Conservation (phyloP, 92 coral and sea anemone species). For the Epizoanthus illoricatus region DNA sequence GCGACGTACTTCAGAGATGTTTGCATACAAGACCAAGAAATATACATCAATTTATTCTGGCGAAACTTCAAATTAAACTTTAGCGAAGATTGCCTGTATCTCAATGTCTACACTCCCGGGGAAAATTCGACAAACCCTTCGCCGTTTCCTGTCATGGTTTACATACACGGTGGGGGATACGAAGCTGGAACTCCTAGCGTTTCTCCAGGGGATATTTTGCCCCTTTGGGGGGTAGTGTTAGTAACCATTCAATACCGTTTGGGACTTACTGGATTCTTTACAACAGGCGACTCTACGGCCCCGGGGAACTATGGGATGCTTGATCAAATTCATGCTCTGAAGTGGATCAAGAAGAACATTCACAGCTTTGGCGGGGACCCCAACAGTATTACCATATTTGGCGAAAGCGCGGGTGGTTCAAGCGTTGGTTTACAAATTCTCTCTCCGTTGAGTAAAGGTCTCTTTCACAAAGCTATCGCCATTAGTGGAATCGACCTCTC, state of each 20-base stretch:
- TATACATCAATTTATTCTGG: slow-evolving; percentile 77
- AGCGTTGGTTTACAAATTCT: slow-evolving; percentile 74
- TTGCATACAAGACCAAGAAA: slow-evolving; percentile 63
- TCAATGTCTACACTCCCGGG: slow-evolving; percentile 69
- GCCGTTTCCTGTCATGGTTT: slow-evolving; percentile 78
- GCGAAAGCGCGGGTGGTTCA: slow-evolving; percentile 90
- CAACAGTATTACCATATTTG: slow-evolving; percentile 78
- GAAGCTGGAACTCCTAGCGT: slow-evolving; percentile 81
- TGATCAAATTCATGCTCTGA: slow-evolving; percentile 79
- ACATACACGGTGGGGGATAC: slow-evolving; percentile 89
- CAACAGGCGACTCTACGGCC: slow-evolving; percentile 71
- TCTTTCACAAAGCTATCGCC: slow-evolving; percentile 78
- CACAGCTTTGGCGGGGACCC: slow-evolving; percentile 73
- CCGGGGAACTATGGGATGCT: slow-evolving; percentile 89
- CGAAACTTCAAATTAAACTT: slow-evolving; percentile 18
- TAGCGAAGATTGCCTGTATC: slow-evolving; percentile 60
- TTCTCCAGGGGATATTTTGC: slow-evolving; percentile 81
- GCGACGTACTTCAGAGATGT: slow-evolving; percentile 68
- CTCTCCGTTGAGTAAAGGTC: slow-evolving; percentile 72
- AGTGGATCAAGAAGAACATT: slow-evolving; percentile 78
- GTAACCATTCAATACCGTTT: slow-evolving; percentile 87
- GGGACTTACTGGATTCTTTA: slow-evolving; percentile 78
- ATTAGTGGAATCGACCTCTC: slow-evolving; percentile 77
- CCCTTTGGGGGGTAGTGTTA: slow-evolving; percentile 80
- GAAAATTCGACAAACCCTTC: slow-evolving; percentile 1